Conservation (phyloP, 1,140 invertebrate genomes). For the Drosophila bocqueti region DNA sequence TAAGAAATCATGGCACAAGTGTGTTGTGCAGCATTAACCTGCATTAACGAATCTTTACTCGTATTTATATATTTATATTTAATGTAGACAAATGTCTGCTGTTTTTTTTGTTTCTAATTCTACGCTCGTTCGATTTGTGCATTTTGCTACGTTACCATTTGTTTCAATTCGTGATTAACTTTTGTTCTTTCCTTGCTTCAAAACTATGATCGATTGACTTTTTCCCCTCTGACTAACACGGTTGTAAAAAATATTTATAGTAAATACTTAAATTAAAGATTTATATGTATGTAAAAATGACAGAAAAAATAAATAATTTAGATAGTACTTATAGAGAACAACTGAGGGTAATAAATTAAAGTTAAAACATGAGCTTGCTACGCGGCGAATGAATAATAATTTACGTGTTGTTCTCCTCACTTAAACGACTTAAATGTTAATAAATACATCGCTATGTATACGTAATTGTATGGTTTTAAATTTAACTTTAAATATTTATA, state of each 20-base stretch:
- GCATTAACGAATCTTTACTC: constrained; percentile 43
- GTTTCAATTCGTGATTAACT: constrained; percentile 26
- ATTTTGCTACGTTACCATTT: constrained; percentile 52
- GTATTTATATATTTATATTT: constrained; percentile 6
- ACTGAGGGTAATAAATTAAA: constrained; percentile 21
- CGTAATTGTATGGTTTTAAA: constrained; percentile 47
- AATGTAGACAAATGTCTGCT: constrained; percentile 24
- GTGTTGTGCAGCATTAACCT: constrained; percentile 52
- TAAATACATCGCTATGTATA: constrained; percentile 55
- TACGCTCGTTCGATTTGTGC: constrained; percentile 57
- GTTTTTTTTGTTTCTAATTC: not conserved
- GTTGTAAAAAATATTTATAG: constrained; percentile 21
- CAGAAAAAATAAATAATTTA: constrained; percentile 31
- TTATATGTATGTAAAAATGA: constrained; percentile 15
- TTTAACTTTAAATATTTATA: constrained; percentile 58
- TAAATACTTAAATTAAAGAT: constrained; percentile 18
- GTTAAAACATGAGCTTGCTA: constrained; percentile 40
- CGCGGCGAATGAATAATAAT: constrained; percentile 35
- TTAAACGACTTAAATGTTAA: constrained; percentile 49
- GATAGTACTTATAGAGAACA: constrained; percentile 16
- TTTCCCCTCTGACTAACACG: constrained; percentile 31
- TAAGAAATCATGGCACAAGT: constrained; percentile 59
- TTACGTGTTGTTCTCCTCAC: constrained; percentile 41
- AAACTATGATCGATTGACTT: constrained; percentile 25
- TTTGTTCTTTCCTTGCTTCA: constrained; percentile 16